Evolutionary conservation across 2,888 invertebrate species (phyloP), one percentile per base, ranked within the genome.

Genomic region (Trimorus sp.): DNA sequence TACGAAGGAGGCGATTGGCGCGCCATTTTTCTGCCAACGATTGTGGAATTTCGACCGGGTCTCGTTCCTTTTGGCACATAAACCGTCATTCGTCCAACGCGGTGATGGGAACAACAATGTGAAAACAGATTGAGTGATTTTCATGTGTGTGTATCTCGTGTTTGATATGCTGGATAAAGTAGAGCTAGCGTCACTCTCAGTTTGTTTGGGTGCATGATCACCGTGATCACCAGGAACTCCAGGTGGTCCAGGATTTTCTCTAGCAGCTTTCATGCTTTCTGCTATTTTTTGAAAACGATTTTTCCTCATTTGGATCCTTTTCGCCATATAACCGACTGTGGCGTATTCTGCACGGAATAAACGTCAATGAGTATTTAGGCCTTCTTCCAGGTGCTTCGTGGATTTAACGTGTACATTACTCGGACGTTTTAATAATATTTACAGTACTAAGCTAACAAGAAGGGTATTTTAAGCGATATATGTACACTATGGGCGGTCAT

Each of bases 261-360:
- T 95, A 88, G 96, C 95, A 85, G 96, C 93, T 93, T 97, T 97
- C 94, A 97, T 97, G 93, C 97, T 97, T 89, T 97, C 97, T 85
- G 97, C 97, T 92, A 98, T 96, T 93, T 98, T 98, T 92, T 97
- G 97, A 93, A 97, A 97, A 91, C 97, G 95, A 92, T 97, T 97
- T 93, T 98, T 97, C 91, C 98, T 94, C 97, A 98, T 98, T 92
- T 98, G 98, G 93, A 98, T 97, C 93, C 98, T 94, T 93, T 98
- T 98, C 87, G 98, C 98, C 96, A 98, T 97, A 93, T 99, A 99
- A 86, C 98, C 98, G 88, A 99, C 99, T 85, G 98, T 97, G 85
- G 99, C 98, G 93, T 98, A 99, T 94, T 99, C 99, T 98, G 95
- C 93, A 82, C 51, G 60, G 60, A 80, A 80, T 53, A 71, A 77